Percentiles rank a stretch among this genome's conserved stretches.
These are phyloP conservation scores for Caenorhabditis sinica DNA, from an alignment of 2,888 invertebrate genomes.

Conservation along the genomic window DNA sequence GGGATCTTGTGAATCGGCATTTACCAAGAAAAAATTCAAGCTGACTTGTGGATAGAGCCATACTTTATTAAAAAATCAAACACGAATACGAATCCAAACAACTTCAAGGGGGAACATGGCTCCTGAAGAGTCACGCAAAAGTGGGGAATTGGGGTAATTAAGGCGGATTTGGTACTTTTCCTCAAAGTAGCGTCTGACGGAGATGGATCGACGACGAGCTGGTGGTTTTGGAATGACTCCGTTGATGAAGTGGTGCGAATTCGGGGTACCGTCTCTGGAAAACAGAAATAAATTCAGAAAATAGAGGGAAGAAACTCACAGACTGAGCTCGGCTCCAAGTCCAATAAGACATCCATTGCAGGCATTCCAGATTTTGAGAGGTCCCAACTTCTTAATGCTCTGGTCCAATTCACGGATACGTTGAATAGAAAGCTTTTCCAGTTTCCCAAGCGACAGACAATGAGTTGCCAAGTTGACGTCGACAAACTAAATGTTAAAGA, in stretches of 20 bases:
- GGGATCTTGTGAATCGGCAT: background rate
- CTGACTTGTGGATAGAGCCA: slow-evolving; percentile 23
- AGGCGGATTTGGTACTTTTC: slow-evolving; percentile 7
- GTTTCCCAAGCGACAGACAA: background rate
- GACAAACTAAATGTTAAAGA: background rate
- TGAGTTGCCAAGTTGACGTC: background rate
- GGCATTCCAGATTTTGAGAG: background rate
- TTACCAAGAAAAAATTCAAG: background rate
- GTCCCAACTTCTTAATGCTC: too few relatives aligned
- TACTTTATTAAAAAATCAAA: background rate
- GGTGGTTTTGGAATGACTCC: background rate
- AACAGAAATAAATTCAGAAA: background rate
- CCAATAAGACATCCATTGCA: slow-evolving; percentile 1
- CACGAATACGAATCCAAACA: slow-evolving; percentile 10
- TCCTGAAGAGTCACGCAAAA: slow-evolving; percentile 5
- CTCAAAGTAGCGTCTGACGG: background rate
- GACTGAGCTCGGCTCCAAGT: background rate
- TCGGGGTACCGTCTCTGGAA: slow-evolving; percentile 15
- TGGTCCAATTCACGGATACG: background rate
- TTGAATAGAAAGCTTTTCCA: background rate
- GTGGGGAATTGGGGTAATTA: slow-evolving; percentile 1
- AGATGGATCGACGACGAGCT: background rate
- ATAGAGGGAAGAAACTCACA: slow-evolving; percentile 5
- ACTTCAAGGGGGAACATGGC: slow-evolving; percentile 13
- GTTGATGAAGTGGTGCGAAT: background rate